Evolutionary conservation across 2,113 vertebrate genomes (phyloP), one percentile per base, ranked within the genome.

Genomic region (Misgurnus anguillicaudatus): DNA sequence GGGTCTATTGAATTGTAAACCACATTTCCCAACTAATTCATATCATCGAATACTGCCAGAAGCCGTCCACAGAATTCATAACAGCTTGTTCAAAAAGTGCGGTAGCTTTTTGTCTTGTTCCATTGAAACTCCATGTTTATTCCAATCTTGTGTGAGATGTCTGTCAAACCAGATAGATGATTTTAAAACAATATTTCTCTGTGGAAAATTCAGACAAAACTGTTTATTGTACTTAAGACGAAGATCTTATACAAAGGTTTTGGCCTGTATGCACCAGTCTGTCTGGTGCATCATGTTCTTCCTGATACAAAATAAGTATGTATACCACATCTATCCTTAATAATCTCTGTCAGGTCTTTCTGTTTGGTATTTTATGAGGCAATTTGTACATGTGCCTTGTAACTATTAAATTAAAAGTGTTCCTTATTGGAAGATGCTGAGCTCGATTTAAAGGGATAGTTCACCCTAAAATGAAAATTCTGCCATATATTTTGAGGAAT

Each of bases 271-370:
- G 31, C 45, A 6, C 57, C 74, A 77, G 17, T 58, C 69, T 78
- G 55, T 45, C 51, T 48, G 45, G 19, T 13, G 38, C n/a, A 55
- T 55, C 53, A n/a, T 55, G 16, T 57, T n/a, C 31, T 39, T 51
- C 57, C 45, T 57, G 42, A 72, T 72, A 62, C 72, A 45, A 39
- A 17, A 48, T 47, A 21, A 51, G 42, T 19, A 41, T 73, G 19
- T 41, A 63, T 68, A 71, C 69, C 57, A 17, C 55, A 24, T 78
- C 55, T 13, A 0, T n/a, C n/a, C 71, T 66, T n/a, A 64, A 31
- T 60, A n/a, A 57, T 62, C 36, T 73, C 19, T 11, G 48, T 77
- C 80, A 83, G 82, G 67, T 66, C 45, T 62, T 55, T 63, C n/a
- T 60, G 57, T 62, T 70, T 31, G 11, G 39, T 61, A 73, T 61